Conservation (phyloP, 2,888 invertebrate genomes). For the Monopis laevigella region DNA sequence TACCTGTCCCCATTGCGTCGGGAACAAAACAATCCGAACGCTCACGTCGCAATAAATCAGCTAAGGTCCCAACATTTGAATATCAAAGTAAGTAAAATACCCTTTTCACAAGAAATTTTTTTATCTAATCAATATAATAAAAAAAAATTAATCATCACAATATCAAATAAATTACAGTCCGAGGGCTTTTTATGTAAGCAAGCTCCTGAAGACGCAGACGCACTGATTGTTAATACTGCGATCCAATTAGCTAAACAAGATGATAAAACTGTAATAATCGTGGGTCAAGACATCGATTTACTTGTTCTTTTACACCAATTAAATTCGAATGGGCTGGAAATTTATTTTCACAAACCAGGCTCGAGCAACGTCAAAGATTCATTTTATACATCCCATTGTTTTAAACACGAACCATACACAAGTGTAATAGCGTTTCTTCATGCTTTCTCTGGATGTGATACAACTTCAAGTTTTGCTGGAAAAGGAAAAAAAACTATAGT, state of each 20-base stretch:
- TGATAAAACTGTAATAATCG: slow-evolving; percentile 22
- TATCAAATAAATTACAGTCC: slow-evolving; percentile 18
- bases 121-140: slow-evolving; percentile 24
- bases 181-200: slow-evolving; percentile 22
- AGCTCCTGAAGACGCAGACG: slow-evolving; percentile 24
- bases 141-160: slow-evolving; percentile 22
- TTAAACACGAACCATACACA: slow-evolving; percentile 20
- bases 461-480: slow-evolving; percentile 19
- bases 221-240: slow-evolving; percentile 21
- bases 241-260: slow-evolving; percentile 21
- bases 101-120: slow-evolving; percentile 23
- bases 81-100: too few relatives aligned
- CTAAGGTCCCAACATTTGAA: too few relatives aligned
- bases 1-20: too few relatives aligned
- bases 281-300: slow-evolving; percentile 24
- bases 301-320: slow-evolving; percentile 24
- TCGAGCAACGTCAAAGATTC: slow-evolving; percentile 17
- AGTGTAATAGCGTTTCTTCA: slow-evolving; percentile 19
- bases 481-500: slow-evolving; percentile 20
- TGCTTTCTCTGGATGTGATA: slow-evolving; percentile 20
- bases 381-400: slow-evolving; percentile 17
- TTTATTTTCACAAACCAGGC: slow-evolving; percentile 17
- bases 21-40: too few relatives aligned
- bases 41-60: too few relatives aligned
- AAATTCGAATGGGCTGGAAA: slow-evolving; percentile 17